Evolutionary conservation across 2,797 vertebrate species (phyloP).

Genomic region (Phrynocephalus guinanensis): DNA sequence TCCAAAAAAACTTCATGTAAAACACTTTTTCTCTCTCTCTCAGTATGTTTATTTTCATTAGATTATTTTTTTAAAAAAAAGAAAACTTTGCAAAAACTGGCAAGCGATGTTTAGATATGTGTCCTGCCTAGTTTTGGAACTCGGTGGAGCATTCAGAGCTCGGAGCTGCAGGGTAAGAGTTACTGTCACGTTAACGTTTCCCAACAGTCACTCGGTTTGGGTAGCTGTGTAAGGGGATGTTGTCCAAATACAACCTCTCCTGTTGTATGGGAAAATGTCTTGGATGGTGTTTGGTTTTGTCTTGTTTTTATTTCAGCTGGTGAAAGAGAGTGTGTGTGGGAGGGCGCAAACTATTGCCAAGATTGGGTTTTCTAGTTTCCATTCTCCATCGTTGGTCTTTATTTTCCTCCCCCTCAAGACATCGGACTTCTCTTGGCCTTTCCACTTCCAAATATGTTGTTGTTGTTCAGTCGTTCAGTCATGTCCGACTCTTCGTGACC

Average conservation of each 20-base stretch:
- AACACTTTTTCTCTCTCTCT: constrained; percentile 23
- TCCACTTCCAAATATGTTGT: constrained; percentile 6
- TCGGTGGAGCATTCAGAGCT: not conserved
- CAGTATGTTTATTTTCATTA: not conserved
- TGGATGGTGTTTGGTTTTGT: not conserved
- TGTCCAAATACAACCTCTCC: constrained; percentile 36
- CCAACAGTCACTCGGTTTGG: not conserved
- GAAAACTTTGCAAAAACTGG: constrained; percentile 11
- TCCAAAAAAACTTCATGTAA: constrained; percentile 20
- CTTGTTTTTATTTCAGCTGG: not conserved
- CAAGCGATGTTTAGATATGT: not conserved
- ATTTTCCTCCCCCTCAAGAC: constrained; percentile 29
- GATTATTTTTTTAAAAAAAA: not conserved
- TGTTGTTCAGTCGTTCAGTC: too few relatives aligned
- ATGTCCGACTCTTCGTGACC: too few relatives aligned
- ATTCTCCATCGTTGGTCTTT: constrained; percentile 1
- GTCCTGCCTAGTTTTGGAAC: constrained; percentile 29
- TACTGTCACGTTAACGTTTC: not conserved
- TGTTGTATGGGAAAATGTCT: not conserved
- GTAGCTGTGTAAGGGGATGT: constrained; percentile 5
- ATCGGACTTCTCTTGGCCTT: not conserved
- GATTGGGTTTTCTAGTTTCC: constrained; percentile 26
- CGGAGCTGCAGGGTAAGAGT: constrained; percentile 10
- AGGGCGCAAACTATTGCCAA: not conserved
- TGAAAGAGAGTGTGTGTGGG: not conserved